Evolutionary conservation across 2,113 vertebrate species (phyloP).

Genomic region (Paratilapia polleni): DNA sequence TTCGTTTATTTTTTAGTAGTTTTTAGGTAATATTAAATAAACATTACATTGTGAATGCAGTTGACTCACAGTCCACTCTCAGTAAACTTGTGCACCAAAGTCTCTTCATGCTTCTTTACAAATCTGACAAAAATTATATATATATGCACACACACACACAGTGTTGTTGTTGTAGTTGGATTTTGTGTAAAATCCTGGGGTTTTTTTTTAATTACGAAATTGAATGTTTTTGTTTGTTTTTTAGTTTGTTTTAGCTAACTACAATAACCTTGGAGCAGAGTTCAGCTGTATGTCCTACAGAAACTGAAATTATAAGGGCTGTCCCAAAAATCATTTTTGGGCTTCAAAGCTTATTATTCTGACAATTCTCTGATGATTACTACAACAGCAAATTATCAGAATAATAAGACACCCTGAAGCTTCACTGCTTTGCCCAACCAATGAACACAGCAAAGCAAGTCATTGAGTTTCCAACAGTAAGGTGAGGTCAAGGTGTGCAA

Average conservation of each 20-base stretch:
- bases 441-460: neutral
- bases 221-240: no score
- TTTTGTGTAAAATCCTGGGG: neutral
- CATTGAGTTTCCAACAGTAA: neutral
- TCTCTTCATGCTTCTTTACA: neutral
- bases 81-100: neutral
- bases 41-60: neutral
- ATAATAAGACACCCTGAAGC: no score
- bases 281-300: neutral
- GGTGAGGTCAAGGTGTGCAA: neutral
- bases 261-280: neutral
- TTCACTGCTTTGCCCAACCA: neutral
- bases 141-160: neutral
- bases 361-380: no score
- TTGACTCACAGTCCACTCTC: neutral
- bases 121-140: neutral
- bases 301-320: neutral
- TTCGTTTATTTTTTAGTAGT: neutral
- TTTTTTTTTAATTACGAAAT: no score
- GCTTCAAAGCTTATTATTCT: no score
- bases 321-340: neutral
- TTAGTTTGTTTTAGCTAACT: neutral
- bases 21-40: neutral
- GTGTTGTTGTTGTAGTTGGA: neutral
- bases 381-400: no score